Base-by-base conservation (phyloP, 2,888 invertebrate genomes). In the Kryphioiulus occultus region DNA sequence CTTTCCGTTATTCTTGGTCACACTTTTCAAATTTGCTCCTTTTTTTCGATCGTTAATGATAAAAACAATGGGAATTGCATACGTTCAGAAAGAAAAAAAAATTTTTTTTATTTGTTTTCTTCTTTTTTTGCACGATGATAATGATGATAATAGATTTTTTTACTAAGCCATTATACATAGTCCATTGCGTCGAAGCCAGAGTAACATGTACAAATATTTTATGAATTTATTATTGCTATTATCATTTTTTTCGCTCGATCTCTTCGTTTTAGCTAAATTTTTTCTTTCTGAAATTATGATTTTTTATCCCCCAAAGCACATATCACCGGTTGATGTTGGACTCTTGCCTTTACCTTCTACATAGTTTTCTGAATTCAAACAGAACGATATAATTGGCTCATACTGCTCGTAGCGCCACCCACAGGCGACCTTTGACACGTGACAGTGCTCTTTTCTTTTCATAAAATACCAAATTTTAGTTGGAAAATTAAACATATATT, bases 121-220 rank as follows among this genome's bases (percentile, higher is more conserved):
- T 22, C 30, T 78, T 17, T 78, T 78, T 10, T n/a, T 2, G 3
- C 78, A 32, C 30, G 15, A 78, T 78, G 78, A 78, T 78, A 78
- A 78, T 30, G 78, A 78, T 78, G 30, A 78, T 78, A 78, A 78
- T 78, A 32, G 78, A 78, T 78, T 78, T 78, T n/a, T 78, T 78
- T 78, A 78, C 78, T 78, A 78, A 78, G 78, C 78, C 78, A 78
- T 68, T 68, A 78, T 78, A 30, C 30, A 78, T 78, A 78, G 78
- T 78, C 78, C 78, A 30, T 17, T 30, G 78, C 78, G 78, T 78
- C 30, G 78, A 78, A 32, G 30, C 30, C 78, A 78, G 78, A 78
- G 78, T 32, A 68, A 78, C 26, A 78, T 78, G 78, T 78, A 78
- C 78, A 78, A 78, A 78, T 78, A 78, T 78, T 78, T 78, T 78